Base-by-base conservation (phyloP, 2,888 invertebrate species). In the Acholoe squamosa region DNA sequence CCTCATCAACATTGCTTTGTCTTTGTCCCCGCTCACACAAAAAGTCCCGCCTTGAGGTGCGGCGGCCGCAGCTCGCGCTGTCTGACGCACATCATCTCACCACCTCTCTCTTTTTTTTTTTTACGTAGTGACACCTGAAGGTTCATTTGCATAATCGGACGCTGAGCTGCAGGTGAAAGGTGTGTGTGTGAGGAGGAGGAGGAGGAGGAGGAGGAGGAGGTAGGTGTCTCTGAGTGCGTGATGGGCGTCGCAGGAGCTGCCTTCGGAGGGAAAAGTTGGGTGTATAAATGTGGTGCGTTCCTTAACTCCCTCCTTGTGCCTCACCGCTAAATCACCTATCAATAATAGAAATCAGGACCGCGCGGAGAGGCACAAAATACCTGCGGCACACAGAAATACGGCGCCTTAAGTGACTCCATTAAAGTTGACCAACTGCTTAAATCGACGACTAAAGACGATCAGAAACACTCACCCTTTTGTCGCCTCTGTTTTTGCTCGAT, bases 1-100 rank as follows among this genome's bases (percentile, higher is more conserved):
- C 86, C 52, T 86, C 86, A 86, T 86, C 86, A 86, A 86, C 86
- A 86, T 86, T 86, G 86, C 86, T 86, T 86, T 56, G 56, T 86
- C 86, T 86, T 86, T 86, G 86, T 86, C 54, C 28, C 25, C 54
- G 28, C 31, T 28, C 10, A n/a, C 56, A 86, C 22, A 86, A 86
- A 86, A 86, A 56, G 10, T 7, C 0, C 25, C 28, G 16, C 86
- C 56, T 54, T 54, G 54, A 86, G 86, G 86, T 86, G 52, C n/a
- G 43, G 54, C 52, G 54, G 86, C 54, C 33, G 25, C 52, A 54
- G 86, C 86, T 12, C 86, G 22, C 54, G n/a, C 86, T 28, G 52
- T 86, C 86, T 86, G 86, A 86, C 86, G 86, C 86, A 86, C 54
- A 54, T 86, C 54, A 86, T 54, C 52, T 56, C 86, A 86, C 25